Conservation (phyloP, 1,140 invertebrate species). For the Atta texana region DNA sequence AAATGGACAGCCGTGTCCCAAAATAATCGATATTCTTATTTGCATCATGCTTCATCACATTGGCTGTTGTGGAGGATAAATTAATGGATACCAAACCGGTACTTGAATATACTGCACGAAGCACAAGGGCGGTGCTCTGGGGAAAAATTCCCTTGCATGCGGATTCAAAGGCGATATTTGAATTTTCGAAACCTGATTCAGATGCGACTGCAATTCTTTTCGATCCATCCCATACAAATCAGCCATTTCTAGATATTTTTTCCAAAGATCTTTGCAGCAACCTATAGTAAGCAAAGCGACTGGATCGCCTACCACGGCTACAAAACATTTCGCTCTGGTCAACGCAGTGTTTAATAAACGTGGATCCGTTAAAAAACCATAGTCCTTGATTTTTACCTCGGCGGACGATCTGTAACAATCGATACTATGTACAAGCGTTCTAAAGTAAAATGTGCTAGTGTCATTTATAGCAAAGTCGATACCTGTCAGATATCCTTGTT, state of each 20-base stretch:
- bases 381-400: conserved; percentile 89
- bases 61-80: not conserved
- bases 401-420: conserved; percentile 77
- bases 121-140: conserved; percentile 85
- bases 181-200: conserved; percentile 89
- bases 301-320: conserved; percentile 95
- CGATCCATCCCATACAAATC: conserved; percentile 92
- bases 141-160: conserved; percentile 93
- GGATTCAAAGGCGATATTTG: conserved; percentile 93
- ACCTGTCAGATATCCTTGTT: conserved; percentile 90
- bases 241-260: conserved; percentile 92
- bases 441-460: not conserved
- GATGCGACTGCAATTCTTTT: conserved; percentile 89
- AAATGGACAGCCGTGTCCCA: not conserved
- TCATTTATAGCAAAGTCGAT: not conserved
- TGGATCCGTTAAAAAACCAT: conserved; percentile 94
- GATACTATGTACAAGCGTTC: not conserved
- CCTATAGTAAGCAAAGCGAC: conserved; percentile 94
- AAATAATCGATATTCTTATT: not conserved
- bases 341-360: conserved; percentile 95
- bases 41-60: conserved; percentile 12
- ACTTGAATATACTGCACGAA: conserved; percentile 75
- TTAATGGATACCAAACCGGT: conserved; percentile 69
- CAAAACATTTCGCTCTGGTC: conserved; percentile 94
- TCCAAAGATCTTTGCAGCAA: conserved; percentile 94